Evolutionary conservation across 2,797 vertebrate genomes (phyloP), one percentile per base, ranked within the genome.

Genomic region (Enteromius trimaculatus): DNA sequence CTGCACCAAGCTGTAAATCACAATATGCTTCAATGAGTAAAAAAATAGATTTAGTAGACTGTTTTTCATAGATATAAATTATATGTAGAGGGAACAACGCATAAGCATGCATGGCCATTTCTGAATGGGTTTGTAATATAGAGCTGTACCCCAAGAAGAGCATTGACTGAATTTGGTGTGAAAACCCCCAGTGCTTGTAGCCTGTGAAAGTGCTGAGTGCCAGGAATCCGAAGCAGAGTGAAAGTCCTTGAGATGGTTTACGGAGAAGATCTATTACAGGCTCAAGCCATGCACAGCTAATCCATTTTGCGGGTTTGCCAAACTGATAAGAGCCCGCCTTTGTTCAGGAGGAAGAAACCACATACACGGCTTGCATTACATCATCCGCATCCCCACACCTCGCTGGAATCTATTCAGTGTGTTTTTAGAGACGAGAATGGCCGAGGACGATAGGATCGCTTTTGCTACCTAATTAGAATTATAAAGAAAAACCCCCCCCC

Each of bases 251-350:
- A 85, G 75, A 87, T 76, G 79, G 60, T 86, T 85, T 82, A 68
- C 81, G 55, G 68, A 77, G 81, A 39, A 58, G 79, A 77, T 84
- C 78, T 84, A 84, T 82, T 88, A 74, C 86, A 69, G 84, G 53
- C 86, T 81, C 68, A 82, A 83, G 78, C 85, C 81, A 80, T 83
- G 82, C 85, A 77, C 81, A 80, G 79, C 82, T 87, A 81, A 87
- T 84, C 82, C 86, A 84, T 77, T 58, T 47, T 79, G 78, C 34
- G 81, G 86, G 81, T 68, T 77, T 75, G 72, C 78, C 81, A 76
- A 80, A 82, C 86, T 86, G 87, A 88, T 85, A 86, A 88, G 83
- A 79, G 80, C 64, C 69, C 62, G 55, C 79, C 72, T 88, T 87
- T 81, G 78, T 84, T 84, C 81, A 71, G 71, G 55, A 68, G 66